Conservation (phyloP, 2,888 invertebrate species). For the Exocentrus adspersus region DNA sequence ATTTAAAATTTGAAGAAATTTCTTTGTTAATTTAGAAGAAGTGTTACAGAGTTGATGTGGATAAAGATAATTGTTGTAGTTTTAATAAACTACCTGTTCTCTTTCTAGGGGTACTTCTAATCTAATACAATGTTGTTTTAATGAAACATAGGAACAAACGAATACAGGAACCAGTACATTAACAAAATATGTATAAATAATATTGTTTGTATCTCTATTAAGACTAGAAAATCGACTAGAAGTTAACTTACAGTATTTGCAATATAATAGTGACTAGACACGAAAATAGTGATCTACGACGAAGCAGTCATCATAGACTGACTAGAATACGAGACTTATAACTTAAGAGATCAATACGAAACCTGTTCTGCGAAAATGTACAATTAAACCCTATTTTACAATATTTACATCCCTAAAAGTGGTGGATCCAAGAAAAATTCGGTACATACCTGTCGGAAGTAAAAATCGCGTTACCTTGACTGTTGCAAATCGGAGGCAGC, state of each 20-base stretch:
- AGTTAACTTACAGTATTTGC: neutral
- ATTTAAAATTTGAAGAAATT: no score
- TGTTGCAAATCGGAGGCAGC: conserved; percentile 48
- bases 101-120: no score
- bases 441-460: conserved; percentile 57
- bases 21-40: no score
- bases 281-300: neutral
- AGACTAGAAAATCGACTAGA: neutral
- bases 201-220: no score
- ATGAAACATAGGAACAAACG: no score
- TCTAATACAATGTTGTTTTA: no score
- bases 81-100: no score
- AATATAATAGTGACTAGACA: neutral
- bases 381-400: conserved; percentile 26
- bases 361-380: conserved; percentile 22
- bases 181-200: no score
- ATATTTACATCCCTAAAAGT: conserved; percentile 47
- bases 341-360: conserved; percentile 29
- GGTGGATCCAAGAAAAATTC: conserved; percentile 55
- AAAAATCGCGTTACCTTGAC: conserved; percentile 32
- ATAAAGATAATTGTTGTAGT: no score
- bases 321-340: neutral
- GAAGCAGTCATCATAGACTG: neutral
- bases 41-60: no score
- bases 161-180: no score